These are phyloP conservation scores for Dysidea cf. avara DNA, from an alignment of 37 sponge, comb jelly and placozoan genomes.

Conservation along the genomic window DNA sequence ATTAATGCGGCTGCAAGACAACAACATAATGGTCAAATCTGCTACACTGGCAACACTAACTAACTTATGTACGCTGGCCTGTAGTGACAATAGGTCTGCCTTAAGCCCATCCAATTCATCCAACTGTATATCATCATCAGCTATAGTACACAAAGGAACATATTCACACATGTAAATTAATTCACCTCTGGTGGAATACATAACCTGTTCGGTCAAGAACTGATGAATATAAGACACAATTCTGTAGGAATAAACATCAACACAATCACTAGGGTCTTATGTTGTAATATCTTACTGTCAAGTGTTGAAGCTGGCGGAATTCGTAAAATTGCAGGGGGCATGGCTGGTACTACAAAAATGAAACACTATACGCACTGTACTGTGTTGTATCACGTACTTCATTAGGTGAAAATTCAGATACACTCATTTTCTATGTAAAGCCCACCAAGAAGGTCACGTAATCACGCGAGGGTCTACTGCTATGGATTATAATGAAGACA, in stretches of 20 bases:
- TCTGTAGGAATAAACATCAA: no score
- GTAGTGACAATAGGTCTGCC: constrained; percentile 42
- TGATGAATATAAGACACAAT: constrained; percentile 36
- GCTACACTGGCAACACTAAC: not conserved
- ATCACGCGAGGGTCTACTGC: no score
- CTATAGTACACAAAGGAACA: not conserved
- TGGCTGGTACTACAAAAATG: constrained; percentile 41
- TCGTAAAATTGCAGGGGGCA: constrained; percentile 68
- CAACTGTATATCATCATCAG: constrained; percentile 13
- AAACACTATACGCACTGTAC: not conserved
- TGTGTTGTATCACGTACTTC: no score
- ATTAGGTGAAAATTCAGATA: no score
- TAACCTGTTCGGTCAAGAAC: constrained; percentile 39
- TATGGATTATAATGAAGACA: no score
- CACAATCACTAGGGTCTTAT: not conserved
- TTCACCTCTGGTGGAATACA: not conserved
- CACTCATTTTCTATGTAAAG: no score
- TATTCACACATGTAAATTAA: not conserved
- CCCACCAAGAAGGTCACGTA: no score
- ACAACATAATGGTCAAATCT: constrained; percentile 1
- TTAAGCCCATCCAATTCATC: constrained; percentile 26
- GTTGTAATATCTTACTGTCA: constrained; percentile 8
- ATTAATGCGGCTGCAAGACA: constrained; percentile 47
- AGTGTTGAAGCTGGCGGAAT: constrained; percentile 55
- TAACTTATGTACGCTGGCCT: constrained; percentile 40